phyloP scores from a whole-genome alignment of 2,888 invertebrate genomes.

The Chaetoderma sp. region DNA sequence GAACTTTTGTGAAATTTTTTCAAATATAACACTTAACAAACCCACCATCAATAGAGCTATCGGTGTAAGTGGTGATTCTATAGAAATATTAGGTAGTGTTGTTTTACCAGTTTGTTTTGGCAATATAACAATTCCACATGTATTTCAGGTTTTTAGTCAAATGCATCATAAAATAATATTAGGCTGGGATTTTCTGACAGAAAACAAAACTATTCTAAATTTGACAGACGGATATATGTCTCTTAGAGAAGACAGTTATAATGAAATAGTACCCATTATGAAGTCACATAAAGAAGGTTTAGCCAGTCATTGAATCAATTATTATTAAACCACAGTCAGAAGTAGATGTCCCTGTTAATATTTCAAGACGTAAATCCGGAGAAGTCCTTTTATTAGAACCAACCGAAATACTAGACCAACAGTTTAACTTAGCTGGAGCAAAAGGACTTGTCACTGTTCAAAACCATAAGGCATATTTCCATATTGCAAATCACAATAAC shows the following conservation, averaged over 20 bases:
- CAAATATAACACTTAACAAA: too few species aligned
- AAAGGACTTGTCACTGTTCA: not conserved
- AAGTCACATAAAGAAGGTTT: not conserved
- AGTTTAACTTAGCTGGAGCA: too few species aligned
- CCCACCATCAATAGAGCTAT: too few species aligned
- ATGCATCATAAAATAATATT: slow-evolving; percentile 10
- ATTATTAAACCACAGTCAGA: slow-evolving; percentile 2
- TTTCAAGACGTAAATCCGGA: not conserved
- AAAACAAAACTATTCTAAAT: slow-evolving; percentile 25
- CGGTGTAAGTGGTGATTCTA: slow-evolving; percentile 19
- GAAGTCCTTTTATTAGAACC: not conserved
- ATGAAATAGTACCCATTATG: too few species aligned
- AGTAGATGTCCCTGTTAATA: not conserved
- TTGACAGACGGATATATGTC: slow-evolving; percentile 16
- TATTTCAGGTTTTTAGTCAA: too few species aligned
- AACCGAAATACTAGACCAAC: too few species aligned
- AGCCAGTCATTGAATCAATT: not conserved
- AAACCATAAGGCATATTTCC: not conserved
- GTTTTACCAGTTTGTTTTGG: too few species aligned
- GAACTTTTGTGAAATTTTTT: too few species aligned
- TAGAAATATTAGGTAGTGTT: too few species aligned
- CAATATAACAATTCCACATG: too few species aligned
- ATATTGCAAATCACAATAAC: slow-evolving; percentile 29
- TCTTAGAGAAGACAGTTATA: too few species aligned
- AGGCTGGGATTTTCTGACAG: slow-evolving; percentile 35